These are phyloP conservation scores for Sphecodes monilicornis DNA, from an alignment of 2,888 invertebrate genomes.

Conservation along the genomic window DNA sequence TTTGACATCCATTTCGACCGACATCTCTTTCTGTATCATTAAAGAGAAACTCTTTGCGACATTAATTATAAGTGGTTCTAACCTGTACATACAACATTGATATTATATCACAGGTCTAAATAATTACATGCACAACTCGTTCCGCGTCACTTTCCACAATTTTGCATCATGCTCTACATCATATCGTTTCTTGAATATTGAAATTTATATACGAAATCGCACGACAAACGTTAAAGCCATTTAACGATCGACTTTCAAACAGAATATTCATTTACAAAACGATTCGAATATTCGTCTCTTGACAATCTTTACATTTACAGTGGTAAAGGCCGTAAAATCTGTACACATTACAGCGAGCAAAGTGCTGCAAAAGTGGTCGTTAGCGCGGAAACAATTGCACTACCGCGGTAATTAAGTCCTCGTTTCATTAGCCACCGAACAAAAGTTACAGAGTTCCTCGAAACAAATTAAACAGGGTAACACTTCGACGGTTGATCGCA, in stretches of 20 bases:
- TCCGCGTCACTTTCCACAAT: neutral
- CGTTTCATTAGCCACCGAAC: slow-evolving; percentile 11
- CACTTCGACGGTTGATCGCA: neutral
- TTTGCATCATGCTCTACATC: neutral
- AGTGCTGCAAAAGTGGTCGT: neutral
- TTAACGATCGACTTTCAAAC: neutral
- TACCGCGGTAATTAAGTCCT: neutral
- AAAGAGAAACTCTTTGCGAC: neutral
- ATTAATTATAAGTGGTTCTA: neutral
- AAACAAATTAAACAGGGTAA: neutral
- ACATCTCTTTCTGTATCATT: neutral
- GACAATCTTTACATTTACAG: neutral
- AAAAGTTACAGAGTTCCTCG: neutral
- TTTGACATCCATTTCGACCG: neutral
- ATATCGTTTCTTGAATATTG: too few species aligned
- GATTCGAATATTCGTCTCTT: neutral
- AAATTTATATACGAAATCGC: neutral
- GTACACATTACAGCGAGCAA: neutral
- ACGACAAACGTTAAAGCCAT: neutral
- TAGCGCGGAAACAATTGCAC: slow-evolving; percentile 20
- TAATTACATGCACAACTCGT: neutral
- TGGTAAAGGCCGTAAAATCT: neutral
- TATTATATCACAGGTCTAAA: neutral
- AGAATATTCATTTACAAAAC: neutral
- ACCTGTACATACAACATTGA: neutral